Conservation (phyloP, 2,797 vertebrate genomes). For the Muscicapa comitata region DNA sequence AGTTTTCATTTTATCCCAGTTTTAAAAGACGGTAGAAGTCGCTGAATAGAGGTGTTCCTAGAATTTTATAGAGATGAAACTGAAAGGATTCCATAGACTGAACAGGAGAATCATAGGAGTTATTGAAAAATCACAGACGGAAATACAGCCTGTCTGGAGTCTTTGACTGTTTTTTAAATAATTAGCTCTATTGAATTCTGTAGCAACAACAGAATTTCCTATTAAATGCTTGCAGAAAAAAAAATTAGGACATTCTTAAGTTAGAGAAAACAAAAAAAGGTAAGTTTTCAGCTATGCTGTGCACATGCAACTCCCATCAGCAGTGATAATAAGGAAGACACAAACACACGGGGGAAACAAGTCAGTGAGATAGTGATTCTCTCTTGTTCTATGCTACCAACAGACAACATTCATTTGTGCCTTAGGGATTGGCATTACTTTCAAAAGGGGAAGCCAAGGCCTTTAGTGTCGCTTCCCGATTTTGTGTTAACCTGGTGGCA, state of each 20-base stretch:
- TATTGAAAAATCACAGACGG: background rate
- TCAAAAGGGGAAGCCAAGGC: background rate
- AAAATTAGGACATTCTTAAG: background rate
- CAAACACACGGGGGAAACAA: background rate
- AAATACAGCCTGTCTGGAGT: background rate
- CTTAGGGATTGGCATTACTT: background rate
- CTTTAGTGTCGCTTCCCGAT: background rate
- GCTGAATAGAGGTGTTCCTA: background rate
- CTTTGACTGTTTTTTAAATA: background rate
- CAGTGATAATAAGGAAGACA: background rate
- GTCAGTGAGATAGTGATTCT: rapidly evolving
- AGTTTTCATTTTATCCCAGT: background rate
- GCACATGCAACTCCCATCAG: background rate
- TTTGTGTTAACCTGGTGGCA: background rate
- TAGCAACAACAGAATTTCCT: background rate
- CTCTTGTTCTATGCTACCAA: background rate
- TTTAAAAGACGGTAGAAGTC: background rate
- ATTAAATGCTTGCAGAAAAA: background rate
- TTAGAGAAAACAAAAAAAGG: background rate
- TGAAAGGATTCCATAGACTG: background rate
- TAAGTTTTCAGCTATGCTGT: background rate
- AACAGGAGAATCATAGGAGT: background rate
- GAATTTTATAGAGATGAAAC: background rate
- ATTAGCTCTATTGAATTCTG: background rate
- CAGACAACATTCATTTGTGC: background rate